These are phyloP conservation scores for Luperina testacea DNA, from an alignment of 2,888 invertebrate genomes.

Conservation along the genomic window DNA sequence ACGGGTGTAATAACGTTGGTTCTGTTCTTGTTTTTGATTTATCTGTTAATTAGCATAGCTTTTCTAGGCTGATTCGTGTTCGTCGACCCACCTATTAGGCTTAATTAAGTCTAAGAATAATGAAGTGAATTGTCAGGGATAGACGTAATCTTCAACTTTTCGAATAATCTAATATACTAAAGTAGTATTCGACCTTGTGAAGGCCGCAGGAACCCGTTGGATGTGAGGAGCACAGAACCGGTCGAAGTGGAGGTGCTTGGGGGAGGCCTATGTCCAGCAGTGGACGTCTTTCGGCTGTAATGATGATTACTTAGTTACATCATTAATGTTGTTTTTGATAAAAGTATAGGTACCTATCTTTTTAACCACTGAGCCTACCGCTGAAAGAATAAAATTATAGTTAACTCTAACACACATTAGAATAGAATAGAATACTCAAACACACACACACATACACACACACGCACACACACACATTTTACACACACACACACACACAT, in stretches of 20 bases:
- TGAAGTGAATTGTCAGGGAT: background rate
- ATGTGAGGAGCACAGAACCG: too few species aligned
- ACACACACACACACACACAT: background rate
- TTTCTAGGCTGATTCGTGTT: background rate
- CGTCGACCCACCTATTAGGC: background rate
- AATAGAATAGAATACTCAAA: too few species aligned
- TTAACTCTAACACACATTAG: background rate
- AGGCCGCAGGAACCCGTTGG: too few species aligned
- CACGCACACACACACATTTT: too few species aligned
- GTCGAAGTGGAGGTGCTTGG: too few species aligned
- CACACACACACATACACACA: too few species aligned
- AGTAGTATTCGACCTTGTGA: background rate
- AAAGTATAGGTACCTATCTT: background rate
- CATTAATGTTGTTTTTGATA: background rate
- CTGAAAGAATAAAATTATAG: background rate
- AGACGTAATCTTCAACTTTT: background rate
- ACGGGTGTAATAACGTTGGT: background rate
- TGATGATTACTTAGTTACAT: too few species aligned
- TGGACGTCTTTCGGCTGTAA: too few species aligned
- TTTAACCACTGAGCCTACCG: background rate
- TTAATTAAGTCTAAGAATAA: conserved; percentile 9
- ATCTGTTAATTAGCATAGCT: background rate
- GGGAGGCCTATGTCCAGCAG: too few species aligned
- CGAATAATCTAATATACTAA: background rate
- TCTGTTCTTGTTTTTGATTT: background rate